Base-by-base conservation (phyloP, 2,797 vertebrate species). In the Myotis pilosus region DNA sequence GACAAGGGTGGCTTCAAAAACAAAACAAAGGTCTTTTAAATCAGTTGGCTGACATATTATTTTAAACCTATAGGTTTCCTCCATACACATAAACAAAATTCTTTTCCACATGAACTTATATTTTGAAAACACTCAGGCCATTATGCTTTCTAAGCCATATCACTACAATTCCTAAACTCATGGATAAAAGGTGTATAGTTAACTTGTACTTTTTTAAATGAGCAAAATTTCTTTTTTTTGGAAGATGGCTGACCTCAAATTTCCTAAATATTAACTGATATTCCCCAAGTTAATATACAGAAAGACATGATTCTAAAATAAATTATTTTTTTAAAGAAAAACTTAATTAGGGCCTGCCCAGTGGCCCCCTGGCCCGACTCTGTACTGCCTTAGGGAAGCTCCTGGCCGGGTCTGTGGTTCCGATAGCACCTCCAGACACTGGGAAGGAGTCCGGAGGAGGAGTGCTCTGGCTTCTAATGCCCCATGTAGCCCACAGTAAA, bases 291-390 rank as follows among this genome's bases (percentile, higher is more conserved):
- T 98, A 98, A 98, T 91, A 96, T 94, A 96, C 13, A 96, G 36
- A 98, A 97, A 98, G 91, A 98, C 97, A 98, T 94, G 96, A 98
- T 97, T 98, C 94, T 98, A 98, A 98, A 98, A 98, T 98, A 98
- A 98, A 98, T 98, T 97, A 95, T 84, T n/a, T 84, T 78, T 85
- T 95, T n/a, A 95, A 95, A 36, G 15, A 83, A 83, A 68, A 64
- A 98, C 94, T 75, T 96, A 96, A 96, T 97, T 55, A 97, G 98
- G 98, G 97, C 98, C 98, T 98, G 97, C 97, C 97, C 97, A 96
- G 96, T 76, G 95, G 95, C 97, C 96, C 97, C 75, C 92, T 47
- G 96, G 97, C 91, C 97, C 95, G 71, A 97, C 96, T 98, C 95
- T 98, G 96, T 96, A 97, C 96, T 97, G 96, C 97, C 97, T 96